A percentile compares a stretch with the other conserved stretches of the same genome.
Conservation (phyloP, 2,113 vertebrate genomes). For the Campylorhamphus procurvoides region DNA sequence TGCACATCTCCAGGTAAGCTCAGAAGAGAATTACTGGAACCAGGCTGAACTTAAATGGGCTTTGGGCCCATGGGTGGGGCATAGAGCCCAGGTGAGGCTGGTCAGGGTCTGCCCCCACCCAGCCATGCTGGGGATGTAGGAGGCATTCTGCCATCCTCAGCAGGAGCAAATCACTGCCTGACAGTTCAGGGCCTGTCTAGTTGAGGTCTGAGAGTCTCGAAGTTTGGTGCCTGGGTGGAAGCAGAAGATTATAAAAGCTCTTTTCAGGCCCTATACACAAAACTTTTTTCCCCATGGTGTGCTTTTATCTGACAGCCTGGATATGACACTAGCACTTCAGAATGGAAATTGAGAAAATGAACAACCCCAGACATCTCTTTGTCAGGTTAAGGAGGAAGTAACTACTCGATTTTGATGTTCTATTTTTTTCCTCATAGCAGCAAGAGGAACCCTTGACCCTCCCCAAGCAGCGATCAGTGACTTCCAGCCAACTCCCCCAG, state of each 20-base stretch:
- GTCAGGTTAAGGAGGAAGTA: slow-evolving; percentile 64
- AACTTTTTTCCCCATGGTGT: background rate
- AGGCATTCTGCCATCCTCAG: background rate
- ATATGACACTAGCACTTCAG: slow-evolving; percentile 79
- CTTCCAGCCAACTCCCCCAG: background rate
- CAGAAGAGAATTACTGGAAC: rapidly evolving
- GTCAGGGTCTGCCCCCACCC: background rate
- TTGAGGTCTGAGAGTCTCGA: background rate
- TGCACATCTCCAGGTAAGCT: rapidly evolving
- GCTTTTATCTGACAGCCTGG: slow-evolving; percentile 82
- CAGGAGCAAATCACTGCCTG: background rate
- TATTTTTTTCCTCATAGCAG: slow-evolving; percentile 45
- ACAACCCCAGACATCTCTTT: slow-evolving; percentile 75
- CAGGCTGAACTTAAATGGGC: background rate
- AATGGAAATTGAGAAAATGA: slow-evolving; percentile 76
- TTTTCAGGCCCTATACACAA: background rate
- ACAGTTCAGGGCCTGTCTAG: background rate
- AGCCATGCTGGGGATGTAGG: background rate
- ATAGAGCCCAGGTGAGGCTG: background rate
- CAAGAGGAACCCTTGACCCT: rapidly evolving
- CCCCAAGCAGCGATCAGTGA: background rate
- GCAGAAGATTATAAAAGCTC: background rate
- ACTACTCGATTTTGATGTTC: slow-evolving; percentile 58
- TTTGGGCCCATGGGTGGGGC: background rate
- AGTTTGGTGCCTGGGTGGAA: background rate